Percentiles rank a stretch among this genome's conserved stretches.
Evolutionary conservation across 2,797 vertebrate genomes (phyloP).

Genomic region (Syngnathus rostellatus): DNA sequence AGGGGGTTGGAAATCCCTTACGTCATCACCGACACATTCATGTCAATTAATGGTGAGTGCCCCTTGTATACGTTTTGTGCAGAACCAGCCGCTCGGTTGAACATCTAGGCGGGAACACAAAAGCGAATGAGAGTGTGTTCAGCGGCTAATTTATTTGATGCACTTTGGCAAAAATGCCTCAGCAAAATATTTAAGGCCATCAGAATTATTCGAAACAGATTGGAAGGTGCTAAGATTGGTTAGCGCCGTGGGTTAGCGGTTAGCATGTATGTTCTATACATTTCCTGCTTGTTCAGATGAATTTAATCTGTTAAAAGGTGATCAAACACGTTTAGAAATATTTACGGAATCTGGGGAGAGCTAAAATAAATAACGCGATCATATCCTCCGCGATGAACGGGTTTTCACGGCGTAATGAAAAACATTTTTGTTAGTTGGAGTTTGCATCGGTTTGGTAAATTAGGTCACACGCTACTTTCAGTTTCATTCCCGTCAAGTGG

Average conservation of each 20-base stretch:
- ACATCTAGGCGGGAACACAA: conserved; percentile 4
- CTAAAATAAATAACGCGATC: no score
- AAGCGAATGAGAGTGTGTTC: conserved; percentile 18
- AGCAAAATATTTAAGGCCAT: conserved; percentile 5
- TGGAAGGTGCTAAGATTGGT: no score
- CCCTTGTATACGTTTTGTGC: conserved; percentile 32
- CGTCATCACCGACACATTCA: conserved; percentile 42
- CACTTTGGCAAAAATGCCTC: not conserved
- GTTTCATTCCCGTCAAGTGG: conserved; percentile 21
- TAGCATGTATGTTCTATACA: not conserved
- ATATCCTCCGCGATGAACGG: not conserved
- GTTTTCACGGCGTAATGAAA: not conserved
- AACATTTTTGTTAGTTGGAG: not conserved
- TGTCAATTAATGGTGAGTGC: conserved; percentile 39
- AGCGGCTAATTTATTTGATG: conserved; percentile 1
- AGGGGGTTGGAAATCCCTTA: conserved; percentile 53
- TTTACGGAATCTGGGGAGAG: no score
- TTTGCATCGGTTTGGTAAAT: conserved; percentile 21
- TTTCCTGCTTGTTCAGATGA: not conserved
- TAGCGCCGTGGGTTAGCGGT: not conserved
- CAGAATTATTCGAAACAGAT: no score
- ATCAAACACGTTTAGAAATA: no score
- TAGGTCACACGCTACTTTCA: conserved; percentile 33
- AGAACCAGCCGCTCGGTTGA: conserved; percentile 21
- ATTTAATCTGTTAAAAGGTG: not conserved